Evolutionary conservation across 2,797 vertebrate species (phyloP).

Genomic region (Echeneis naucrates): DNA sequence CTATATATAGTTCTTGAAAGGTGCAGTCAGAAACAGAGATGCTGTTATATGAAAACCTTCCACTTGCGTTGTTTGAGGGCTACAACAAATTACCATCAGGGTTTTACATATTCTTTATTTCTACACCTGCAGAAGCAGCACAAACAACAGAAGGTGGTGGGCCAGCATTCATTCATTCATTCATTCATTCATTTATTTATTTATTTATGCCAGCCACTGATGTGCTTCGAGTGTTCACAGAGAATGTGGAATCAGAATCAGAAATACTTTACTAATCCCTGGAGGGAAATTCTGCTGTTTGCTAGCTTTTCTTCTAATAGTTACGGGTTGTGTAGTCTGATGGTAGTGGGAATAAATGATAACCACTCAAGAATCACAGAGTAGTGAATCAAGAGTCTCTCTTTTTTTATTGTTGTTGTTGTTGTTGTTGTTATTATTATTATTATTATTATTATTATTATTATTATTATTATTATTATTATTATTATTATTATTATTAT

Average conservation of each 20-base stretch:
- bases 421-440: too few relatives aligned
- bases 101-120: constrained; percentile 65
- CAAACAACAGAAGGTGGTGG: constrained; percentile 41
- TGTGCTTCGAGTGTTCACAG: constrained; percentile 1
- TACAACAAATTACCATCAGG: constrained; percentile 38
- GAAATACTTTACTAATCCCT: too few relatives aligned
- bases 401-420: too few relatives aligned
- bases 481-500: too few relatives aligned
- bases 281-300: too few relatives aligned
- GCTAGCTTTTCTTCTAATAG: too few relatives aligned
- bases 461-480: too few relatives aligned
- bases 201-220: constrained; percentile 37
- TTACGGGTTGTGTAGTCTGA: too few relatives aligned
- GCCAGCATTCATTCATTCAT: constrained; percentile 23
- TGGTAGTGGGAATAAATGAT: too few relatives aligned
- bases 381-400: background rate
- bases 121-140: constrained; percentile 45
- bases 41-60: constrained; percentile 28
- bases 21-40: background rate
- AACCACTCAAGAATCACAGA: constrained; percentile 12
- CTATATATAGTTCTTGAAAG: background rate
- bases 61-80: constrained; percentile 52
- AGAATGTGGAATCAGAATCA: too few relatives aligned
- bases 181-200: constrained; percentile 34
- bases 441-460: too few relatives aligned